Conservation (phyloP, 1,140 invertebrate genomes). For the Rhagoletis pomonella region DNA sequence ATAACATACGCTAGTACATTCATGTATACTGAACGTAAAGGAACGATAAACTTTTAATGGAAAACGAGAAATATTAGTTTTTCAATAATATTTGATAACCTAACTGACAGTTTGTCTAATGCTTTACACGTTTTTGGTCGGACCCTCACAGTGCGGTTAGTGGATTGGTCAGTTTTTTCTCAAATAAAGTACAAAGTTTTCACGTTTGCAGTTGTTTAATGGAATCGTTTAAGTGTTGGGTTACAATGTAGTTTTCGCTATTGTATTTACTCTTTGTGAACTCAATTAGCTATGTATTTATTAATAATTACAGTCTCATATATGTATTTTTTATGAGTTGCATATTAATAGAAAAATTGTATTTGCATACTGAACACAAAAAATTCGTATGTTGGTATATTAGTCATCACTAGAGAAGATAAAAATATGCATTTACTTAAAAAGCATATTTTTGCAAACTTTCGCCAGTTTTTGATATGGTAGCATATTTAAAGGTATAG, state of each 20-base stretch:
- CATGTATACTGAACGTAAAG: too few species aligned
- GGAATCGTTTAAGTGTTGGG: not conserved
- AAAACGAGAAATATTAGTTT: conserved; percentile 67
- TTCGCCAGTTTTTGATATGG: too few species aligned
- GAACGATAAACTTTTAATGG: conserved; percentile 66
- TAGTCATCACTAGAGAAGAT: too few species aligned
- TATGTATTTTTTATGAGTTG: too few species aligned
- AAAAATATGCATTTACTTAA: too few species aligned
- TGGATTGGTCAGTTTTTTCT: not conserved
- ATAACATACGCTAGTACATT: too few species aligned
- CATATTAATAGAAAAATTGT: too few species aligned
- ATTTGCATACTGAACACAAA: too few species aligned
- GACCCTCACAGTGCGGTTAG: not conserved
- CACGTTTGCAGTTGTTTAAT: not conserved
- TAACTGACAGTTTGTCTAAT: conserved; percentile 66
- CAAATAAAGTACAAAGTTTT: not conserved
- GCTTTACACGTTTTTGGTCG: conserved; percentile 10
- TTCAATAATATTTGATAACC: conserved; percentile 67
- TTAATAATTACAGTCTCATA: too few species aligned
- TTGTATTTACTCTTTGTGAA: not conserved
- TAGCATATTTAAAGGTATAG: too few species aligned
- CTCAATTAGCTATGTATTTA: not conserved
- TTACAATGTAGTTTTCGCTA: not conserved
- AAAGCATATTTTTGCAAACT: too few species aligned
- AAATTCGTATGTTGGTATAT: too few species aligned